Percentiles rank a stretch among this genome's conserved stretches.
Evolutionary conservation across 2,113 vertebrate genomes (phyloP).

Genomic region (Tor tambroides): DNA sequence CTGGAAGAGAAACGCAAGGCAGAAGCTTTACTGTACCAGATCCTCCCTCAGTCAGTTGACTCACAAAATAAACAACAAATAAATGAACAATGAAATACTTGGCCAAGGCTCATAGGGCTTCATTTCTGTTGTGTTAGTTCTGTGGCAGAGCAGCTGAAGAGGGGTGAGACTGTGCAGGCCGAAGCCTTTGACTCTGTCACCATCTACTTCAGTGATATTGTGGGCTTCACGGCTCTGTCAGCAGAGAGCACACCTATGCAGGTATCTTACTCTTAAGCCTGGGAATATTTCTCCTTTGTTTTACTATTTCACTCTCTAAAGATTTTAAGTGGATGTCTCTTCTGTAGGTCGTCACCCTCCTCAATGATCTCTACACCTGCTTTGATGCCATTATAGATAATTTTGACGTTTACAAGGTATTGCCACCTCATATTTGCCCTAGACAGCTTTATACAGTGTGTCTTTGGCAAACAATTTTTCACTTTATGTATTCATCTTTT

Average conservation of each 20-base stretch:
- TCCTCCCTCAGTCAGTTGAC: conserved; percentile 90
- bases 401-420: conserved; percentile 96
- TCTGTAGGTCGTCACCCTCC: conserved; percentile 87
- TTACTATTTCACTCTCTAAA: neutral
- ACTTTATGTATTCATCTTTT: neutral
- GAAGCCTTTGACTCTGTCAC: conserved; percentile 95
- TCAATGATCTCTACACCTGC: conserved; percentile 96
- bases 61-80: neutral
- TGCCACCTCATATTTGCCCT: neutral
- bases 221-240: conserved; percentile 90
- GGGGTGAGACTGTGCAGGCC: conserved; percentile 89
- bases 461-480: neutral
- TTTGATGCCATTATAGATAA: conserved; percentile 97
- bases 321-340: neutral
- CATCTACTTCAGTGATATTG: conserved; percentile 97
- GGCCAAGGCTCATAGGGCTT: neutral
- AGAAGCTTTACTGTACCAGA: conserved; percentile 93
- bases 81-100: neutral
- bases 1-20: conserved; percentile 95
- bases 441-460: neutral
- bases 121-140: conserved; percentile 73
- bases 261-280: conserved; percentile 65
- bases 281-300: neutral
- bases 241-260: conserved; percentile 94
- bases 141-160: conserved; percentile 93